Conservation (phyloP, 2,888 invertebrate species). For the Parasteatoda lunata region DNA sequence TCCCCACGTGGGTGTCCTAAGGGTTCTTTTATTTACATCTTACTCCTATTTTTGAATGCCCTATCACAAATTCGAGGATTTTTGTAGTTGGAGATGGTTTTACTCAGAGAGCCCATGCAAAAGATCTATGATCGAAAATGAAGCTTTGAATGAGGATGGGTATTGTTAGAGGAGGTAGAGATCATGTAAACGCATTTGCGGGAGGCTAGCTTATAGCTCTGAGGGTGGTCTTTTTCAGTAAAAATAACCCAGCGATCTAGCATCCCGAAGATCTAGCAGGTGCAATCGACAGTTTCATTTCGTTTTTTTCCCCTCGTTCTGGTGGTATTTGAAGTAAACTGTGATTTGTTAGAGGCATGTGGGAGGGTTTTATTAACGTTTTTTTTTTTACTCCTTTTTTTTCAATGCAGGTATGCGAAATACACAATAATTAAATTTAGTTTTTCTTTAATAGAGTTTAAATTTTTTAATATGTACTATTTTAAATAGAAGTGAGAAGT, state of each 20-base stretch:
- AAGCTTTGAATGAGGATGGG: conserved; percentile 24
- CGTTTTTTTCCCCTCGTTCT: conserved; percentile 15
- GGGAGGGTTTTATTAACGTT: neutral
- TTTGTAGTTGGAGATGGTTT: conserved; percentile 23
- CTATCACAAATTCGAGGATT: conserved; percentile 25
- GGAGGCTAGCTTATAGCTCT: conserved; percentile 25
- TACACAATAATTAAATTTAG: too few relatives aligned
- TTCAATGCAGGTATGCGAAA: too few relatives aligned
- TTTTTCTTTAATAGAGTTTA: too few relatives aligned
- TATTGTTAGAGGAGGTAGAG: conserved; percentile 7
- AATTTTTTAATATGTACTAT: too few relatives aligned
- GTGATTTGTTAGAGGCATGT: conserved; percentile 4
- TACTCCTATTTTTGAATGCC: neutral
- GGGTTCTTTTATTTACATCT: neutral
- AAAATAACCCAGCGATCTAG: conserved; percentile 33
- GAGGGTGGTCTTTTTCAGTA: conserved; percentile 46
- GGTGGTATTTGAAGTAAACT: conserved; percentile 7
- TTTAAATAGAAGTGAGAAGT: too few relatives aligned
- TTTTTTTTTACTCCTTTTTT: too few relatives aligned
- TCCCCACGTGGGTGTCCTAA: neutral
- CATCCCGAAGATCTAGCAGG: conserved; percentile 53
- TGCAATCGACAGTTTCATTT: conserved; percentile 32
- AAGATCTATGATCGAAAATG: conserved; percentile 13
- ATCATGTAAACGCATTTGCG: conserved; percentile 44
- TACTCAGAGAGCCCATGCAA: conserved; percentile 13